These are phyloP conservation scores for Volucella zonaria DNA, from an alignment of 2,888 invertebrate species.

Conservation along the genomic window DNA sequence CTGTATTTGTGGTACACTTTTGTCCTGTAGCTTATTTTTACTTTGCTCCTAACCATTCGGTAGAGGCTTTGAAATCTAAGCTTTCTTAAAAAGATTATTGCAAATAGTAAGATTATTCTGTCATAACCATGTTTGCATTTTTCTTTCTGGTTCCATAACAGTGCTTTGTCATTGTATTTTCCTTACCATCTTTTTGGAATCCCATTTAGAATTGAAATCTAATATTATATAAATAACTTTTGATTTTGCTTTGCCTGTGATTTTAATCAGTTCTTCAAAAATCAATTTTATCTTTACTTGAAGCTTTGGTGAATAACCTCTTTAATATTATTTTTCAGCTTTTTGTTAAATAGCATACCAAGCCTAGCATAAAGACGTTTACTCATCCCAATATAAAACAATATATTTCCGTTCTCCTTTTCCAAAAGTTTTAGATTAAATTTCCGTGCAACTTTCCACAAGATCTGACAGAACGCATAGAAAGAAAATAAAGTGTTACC, in stretches of 20 bases:
- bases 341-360: slow-evolving; percentile 22
- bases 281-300: slow-evolving; percentile 10
- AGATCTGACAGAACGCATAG: too few species aligned
- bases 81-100: slow-evolving; percentile 20
- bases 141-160: slow-evolving; percentile 16
- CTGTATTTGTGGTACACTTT: slow-evolving; percentile 10
- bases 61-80: slow-evolving; percentile 19
- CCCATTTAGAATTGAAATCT: slow-evolving; percentile 11
- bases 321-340: slow-evolving; percentile 10
- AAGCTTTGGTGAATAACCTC: slow-evolving; percentile 20
- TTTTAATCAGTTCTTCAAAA: background rate
- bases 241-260: slow-evolving; percentile 2
- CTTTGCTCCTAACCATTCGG: background rate
- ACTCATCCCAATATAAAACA: slow-evolving; percentile 8
- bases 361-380: background rate
- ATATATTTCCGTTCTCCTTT: slow-evolving; percentile 17
- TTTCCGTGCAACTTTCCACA: background rate
- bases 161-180: slow-evolving; percentile 5
- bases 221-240: slow-evolving; percentile 9
- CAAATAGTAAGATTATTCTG: slow-evolving; percentile 10
- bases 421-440: slow-evolving; percentile 23
- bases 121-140: slow-evolving; percentile 8
- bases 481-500: too few species aligned
- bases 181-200: slow-evolving; percentile 8
- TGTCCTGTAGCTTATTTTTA: background rate